Conservation (phyloP, 2,888 invertebrate genomes). For the Sphinx pinastri region DNA sequence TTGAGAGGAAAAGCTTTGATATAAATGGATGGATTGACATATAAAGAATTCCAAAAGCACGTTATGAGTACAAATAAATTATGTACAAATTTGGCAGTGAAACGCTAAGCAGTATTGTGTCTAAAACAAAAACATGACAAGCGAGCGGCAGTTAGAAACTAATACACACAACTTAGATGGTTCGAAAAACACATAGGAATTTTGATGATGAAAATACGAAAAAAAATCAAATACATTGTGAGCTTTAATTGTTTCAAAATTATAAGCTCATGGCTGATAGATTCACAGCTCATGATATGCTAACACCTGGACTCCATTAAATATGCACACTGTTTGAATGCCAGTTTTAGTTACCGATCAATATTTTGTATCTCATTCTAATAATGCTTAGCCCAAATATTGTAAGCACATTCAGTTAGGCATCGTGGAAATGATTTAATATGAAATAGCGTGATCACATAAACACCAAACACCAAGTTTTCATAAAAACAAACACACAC, state of each 20-base stretch:
- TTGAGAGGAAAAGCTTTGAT: too few relatives aligned
- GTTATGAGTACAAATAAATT: slow-evolving; percentile 49
- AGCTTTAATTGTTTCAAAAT: slow-evolving; percentile 50
- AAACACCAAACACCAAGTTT: slow-evolving; percentile 23
- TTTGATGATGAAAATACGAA: slow-evolving; percentile 47
- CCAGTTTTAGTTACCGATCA: slow-evolving; percentile 68
- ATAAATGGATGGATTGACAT: neutral
- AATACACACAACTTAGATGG: slow-evolving; percentile 51
- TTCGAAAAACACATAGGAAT: slow-evolving; percentile 46
- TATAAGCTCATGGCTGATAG: slow-evolving; percentile 61
- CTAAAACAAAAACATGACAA: slow-evolving; percentile 49
- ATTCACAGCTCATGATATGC: slow-evolving; percentile 65
- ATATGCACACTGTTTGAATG: slow-evolving; percentile 66
- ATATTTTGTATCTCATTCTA: slow-evolving; percentile 42
- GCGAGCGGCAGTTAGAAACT: slow-evolving; percentile 60
- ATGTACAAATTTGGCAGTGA: slow-evolving; percentile 46
- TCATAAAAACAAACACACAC: slow-evolving; percentile 1
- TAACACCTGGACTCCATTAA: slow-evolving; percentile 61
- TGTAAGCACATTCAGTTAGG: slow-evolving; percentile 18
- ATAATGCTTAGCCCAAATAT: slow-evolving; percentile 1
- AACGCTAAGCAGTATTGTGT: slow-evolving; percentile 48
- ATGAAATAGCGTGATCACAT: slow-evolving; percentile 28
- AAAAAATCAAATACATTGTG: slow-evolving; percentile 44
- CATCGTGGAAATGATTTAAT: slow-evolving; percentile 32
- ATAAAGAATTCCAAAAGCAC: slow-evolving; percentile 28